Conservation (phyloP, 2,888 invertebrate species). For the Conus canariensis region DNA sequence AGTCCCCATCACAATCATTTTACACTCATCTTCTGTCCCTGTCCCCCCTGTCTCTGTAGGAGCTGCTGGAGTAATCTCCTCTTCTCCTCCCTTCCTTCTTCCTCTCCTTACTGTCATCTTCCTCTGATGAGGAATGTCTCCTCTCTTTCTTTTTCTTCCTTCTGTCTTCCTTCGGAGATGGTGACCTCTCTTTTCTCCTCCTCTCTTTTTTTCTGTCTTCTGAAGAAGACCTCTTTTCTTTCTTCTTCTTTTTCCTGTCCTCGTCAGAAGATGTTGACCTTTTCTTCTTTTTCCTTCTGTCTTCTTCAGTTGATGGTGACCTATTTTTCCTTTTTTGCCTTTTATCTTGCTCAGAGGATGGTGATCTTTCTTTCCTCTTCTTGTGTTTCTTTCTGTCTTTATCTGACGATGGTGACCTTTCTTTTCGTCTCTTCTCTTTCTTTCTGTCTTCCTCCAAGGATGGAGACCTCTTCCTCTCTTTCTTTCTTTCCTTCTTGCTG, state of each 20-base stretch:
- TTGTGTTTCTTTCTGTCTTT: neutral
- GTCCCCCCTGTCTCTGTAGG: neutral
- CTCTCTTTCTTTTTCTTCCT: constrained; percentile 15
- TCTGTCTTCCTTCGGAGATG: neutral
- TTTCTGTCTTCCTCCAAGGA: neutral
- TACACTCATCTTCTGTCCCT: neutral
- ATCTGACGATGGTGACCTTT: neutral
- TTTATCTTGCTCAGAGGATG: neutral
- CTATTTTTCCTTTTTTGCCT: neutral
- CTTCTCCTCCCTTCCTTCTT: constrained; percentile 13
- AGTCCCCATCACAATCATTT: no score
- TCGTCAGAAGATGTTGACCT: neutral
- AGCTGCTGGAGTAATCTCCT: neutral
- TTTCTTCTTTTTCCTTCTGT: neutral
- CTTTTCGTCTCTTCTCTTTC: neutral
- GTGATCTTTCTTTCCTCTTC: constrained; percentile 5
- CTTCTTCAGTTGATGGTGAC: neutral
- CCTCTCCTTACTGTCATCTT: neutral
- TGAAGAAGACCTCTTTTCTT: neutral
- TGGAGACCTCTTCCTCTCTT: neutral
- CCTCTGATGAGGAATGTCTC: neutral
- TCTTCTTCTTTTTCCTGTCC: neutral
- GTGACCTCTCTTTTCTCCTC: neutral
- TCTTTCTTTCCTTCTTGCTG: neutral
- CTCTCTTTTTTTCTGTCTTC: neutral